Percentiles rank a stretch among this genome's conserved stretches.
Conservation (phyloP, 2,888 invertebrate genomes). For the Embidobia sp. region DNA sequence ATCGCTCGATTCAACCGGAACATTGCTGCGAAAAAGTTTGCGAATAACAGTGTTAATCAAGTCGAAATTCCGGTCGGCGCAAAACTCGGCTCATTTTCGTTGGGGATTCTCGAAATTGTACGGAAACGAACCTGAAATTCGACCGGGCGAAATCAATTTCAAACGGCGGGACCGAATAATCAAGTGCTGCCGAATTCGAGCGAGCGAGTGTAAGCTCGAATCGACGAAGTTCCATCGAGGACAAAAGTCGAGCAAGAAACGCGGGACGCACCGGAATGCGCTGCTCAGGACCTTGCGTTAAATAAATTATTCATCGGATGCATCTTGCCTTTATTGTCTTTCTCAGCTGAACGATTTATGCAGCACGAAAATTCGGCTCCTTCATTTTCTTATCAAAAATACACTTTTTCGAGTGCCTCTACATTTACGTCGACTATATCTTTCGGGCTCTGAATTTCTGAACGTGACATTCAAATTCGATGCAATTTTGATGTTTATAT, state of each 20-base stretch:
- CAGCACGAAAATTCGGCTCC: background rate
- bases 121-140: background rate
- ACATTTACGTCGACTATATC: too few relatives aligned
- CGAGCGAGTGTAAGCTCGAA: slow-evolving; percentile 47
- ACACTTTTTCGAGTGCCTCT: too few relatives aligned
- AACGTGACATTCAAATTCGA: too few relatives aligned
- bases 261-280: slow-evolving; percentile 45
- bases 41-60: background rate
- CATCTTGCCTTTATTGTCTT: slow-evolving; percentile 9
- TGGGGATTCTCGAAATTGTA: background rate
- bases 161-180: background rate
- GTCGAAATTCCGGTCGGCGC: background rate
- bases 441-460: too few relatives aligned
- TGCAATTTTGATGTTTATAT: too few relatives aligned
- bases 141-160: background rate
- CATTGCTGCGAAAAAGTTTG: background rate
- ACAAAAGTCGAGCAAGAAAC: slow-evolving; percentile 50
- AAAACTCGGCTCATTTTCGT: too few relatives aligned
- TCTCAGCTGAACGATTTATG: slow-evolving; percentile 7
- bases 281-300: slow-evolving; percentile 13
- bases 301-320: slow-evolving; percentile 62
- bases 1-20: too few relatives aligned
- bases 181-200: background rate
- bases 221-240: slow-evolving; percentile 46
- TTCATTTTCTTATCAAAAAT: too few relatives aligned